Evolutionary conservation across 2,888 invertebrate genomes (phyloP).

Genomic region (Blastobasis lacticolella): DNA sequence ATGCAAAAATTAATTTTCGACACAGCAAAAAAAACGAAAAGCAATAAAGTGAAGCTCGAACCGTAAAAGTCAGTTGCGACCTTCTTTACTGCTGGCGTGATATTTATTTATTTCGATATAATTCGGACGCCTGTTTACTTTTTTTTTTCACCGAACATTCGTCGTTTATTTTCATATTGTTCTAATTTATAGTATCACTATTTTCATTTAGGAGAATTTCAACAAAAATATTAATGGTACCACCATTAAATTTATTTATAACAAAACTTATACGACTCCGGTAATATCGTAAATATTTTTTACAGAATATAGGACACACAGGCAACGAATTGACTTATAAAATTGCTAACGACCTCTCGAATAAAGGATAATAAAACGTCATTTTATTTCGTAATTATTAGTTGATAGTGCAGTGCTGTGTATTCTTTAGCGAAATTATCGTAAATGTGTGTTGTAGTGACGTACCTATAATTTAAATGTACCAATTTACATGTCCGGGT

Average conservation of each 20-base stretch:
- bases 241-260: too few species aligned
- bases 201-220: too few species aligned
- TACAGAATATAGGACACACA: too few species aligned
- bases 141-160: constrained; percentile 25
- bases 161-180: neutral
- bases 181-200: too few species aligned
- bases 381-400: too few species aligned
- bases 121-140: constrained; percentile 31
- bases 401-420: too few species aligned
- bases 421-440: neutral
- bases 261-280: too few species aligned
- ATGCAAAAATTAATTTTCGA: constrained; percentile 48
- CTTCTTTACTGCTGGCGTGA: constrained; percentile 38
- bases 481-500: neutral
- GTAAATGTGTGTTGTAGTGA: neutral
- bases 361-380: too few species aligned
- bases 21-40: constrained; percentile 17
- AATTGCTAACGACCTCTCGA: too few species aligned
- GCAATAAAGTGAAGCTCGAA: constrained; percentile 31
- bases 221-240: too few species aligned
- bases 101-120: constrained; percentile 50
- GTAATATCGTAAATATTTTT: too few species aligned
- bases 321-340: too few species aligned
- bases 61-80: constrained; percentile 34
- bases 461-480: neutral